Percentiles rank a stretch among this genome's conserved stretches.
These are phyloP conservation scores for Epirrhoe alternata DNA, from an alignment of 2,888 invertebrate species.

Conservation along the genomic window DNA sequence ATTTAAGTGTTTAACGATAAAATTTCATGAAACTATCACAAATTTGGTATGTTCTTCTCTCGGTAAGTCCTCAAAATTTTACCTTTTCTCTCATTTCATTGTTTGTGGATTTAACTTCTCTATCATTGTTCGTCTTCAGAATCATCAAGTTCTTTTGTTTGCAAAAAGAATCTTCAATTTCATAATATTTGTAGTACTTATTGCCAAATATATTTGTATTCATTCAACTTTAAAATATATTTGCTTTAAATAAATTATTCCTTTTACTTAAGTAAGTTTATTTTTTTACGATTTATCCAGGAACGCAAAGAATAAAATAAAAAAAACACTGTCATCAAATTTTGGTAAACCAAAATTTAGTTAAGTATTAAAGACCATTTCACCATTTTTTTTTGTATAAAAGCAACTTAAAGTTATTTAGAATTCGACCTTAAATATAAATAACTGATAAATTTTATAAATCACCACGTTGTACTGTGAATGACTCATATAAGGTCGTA, in stretches of 20 bases:
- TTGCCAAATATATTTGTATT: too few relatives aligned
- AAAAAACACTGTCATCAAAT: too few relatives aligned
- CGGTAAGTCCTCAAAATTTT: background rate
- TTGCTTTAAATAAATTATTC: too few relatives aligned
- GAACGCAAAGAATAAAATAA: too few relatives aligned
- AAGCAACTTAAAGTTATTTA: too few relatives aligned
- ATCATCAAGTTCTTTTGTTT: background rate
- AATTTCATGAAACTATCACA: background rate
- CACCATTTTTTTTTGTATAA: too few relatives aligned
- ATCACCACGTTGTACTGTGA: background rate
- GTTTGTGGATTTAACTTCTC: background rate
- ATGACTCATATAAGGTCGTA: background rate
- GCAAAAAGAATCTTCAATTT: background rate
- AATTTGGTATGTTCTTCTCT: background rate
- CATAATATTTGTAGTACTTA: background rate
- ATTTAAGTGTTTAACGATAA: background rate
- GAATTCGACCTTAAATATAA: background rate
- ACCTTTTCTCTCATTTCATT: background rate
- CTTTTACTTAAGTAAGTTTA: background rate
- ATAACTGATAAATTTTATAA: background rate
- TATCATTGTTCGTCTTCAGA: background rate
- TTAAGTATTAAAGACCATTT: too few relatives aligned
- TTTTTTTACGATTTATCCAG: too few relatives aligned
- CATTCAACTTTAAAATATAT: too few relatives aligned
- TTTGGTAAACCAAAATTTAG: too few relatives aligned